phyloP scores from a whole-genome alignment of 1,140 invertebrate genomes.

The Aphidius ervi region DNA sequence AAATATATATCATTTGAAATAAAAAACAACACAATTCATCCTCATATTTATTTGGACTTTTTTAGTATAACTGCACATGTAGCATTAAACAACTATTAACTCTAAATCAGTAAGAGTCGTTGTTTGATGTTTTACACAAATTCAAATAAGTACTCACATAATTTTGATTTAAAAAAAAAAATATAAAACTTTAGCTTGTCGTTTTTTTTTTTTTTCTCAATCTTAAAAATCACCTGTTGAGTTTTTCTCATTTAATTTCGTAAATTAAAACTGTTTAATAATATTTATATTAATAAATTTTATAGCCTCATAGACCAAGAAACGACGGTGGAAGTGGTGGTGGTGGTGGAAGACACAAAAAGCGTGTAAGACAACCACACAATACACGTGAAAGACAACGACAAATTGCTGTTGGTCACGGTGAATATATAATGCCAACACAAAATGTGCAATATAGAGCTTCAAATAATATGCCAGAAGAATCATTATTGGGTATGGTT shows the following conservation, averaged over 20 bases:
- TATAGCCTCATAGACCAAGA: slow-evolving; percentile 60
- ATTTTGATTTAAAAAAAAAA: neutral
- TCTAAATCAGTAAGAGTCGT: too few species aligned
- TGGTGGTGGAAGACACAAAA: slow-evolving; percentile 69
- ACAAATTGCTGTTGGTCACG: slow-evolving; percentile 76
- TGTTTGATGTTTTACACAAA: too few species aligned
- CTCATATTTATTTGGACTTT: too few species aligned
- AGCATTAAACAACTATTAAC: too few species aligned
- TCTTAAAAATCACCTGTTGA: neutral
- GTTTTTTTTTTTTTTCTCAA: slow-evolving; percentile 21
- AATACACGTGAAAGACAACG: slow-evolving; percentile 82
- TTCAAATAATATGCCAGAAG: slow-evolving; percentile 48
- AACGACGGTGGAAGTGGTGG: slow-evolving; percentile 53
- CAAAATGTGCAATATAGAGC: slow-evolving; percentile 46
- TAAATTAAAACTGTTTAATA: too few species aligned
- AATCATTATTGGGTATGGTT: slow-evolving; percentile 47
- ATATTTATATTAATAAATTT: neutral
- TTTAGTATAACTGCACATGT: too few species aligned
- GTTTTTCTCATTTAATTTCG: too few species aligned
- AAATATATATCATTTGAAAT: too few species aligned
- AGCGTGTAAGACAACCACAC: slow-evolving; percentile 76
- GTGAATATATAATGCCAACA: slow-evolving; percentile 78
- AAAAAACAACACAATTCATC: too few species aligned
- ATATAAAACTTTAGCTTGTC: slow-evolving; percentile 19
- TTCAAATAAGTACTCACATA: too few species aligned